These are phyloP conservation scores for Lycodopsis pacificus DNA, from an alignment of 2,797 vertebrate genomes.

Conservation along the genomic window DNA sequence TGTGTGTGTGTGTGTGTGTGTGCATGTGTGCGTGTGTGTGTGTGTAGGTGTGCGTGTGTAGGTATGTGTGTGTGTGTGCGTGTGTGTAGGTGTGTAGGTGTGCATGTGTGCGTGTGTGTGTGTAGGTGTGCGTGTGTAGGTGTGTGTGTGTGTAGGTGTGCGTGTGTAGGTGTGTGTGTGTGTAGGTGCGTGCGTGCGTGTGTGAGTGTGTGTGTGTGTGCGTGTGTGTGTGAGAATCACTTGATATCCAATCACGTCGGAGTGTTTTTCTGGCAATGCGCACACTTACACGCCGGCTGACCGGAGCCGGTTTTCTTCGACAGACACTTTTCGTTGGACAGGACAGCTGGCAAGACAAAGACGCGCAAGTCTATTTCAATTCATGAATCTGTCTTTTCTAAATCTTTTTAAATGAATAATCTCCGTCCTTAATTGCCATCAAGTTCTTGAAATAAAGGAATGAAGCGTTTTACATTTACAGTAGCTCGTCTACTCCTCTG, in stretches of 20 bases:
- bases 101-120: neutral
- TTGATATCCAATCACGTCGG: constrained; percentile 16
- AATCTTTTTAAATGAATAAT: constrained; percentile 18
- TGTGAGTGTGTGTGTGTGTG: neutral
- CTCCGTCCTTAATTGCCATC: neutral
- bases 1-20: neutral
- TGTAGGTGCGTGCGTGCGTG: neutral
- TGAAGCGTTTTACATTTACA: neutral
- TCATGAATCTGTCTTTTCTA: constrained; percentile 27
- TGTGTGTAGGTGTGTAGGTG: constrained; percentile 1
- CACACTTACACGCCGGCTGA: constrained; percentile 15
- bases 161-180: neutral
- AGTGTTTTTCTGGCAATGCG: constrained; percentile 36
- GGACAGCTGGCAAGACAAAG: constrained; percentile 44
- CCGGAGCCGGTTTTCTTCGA: neutral
- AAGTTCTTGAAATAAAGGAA: neutral
- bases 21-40: neutral
- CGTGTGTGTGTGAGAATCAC: neutral
- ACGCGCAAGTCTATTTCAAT: constrained; percentile 22
- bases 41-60: too few relatives aligned
- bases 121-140: too few relatives aligned
- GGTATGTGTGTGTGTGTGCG: neutral
- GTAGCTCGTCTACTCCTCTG: constrained; percentile 14
- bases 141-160: neutral
- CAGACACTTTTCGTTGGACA: constrained; percentile 7